A percentile compares a stretch with the other conserved stretches of the same genome.
Conservation (phyloP, 2,113 vertebrate genomes). For the Ptyas mucosa region DNA sequence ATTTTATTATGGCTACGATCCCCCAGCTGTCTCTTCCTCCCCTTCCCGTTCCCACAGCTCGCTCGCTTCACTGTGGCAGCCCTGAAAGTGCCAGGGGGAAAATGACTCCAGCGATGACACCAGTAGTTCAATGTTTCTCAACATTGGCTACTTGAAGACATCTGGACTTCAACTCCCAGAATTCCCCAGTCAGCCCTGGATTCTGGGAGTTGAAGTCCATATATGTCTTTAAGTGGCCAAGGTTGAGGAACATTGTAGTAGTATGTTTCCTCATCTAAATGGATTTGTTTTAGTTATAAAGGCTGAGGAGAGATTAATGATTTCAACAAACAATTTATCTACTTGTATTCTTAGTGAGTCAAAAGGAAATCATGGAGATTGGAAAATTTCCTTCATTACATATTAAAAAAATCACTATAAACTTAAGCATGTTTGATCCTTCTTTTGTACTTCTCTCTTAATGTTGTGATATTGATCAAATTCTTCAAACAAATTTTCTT, state of each 20-base stretch:
- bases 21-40: too few species aligned
- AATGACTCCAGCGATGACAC: too few species aligned
- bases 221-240: not conserved
- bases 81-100: too few species aligned
- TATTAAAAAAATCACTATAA: not conserved
- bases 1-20: too few species aligned
- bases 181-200: not conserved
- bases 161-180: not conserved
- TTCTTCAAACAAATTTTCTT: not conserved
- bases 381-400: not conserved
- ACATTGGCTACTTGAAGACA: not conserved
- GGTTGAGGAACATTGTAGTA: not conserved
- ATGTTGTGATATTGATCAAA: not conserved
- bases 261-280: not conserved
- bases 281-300: not conserved
- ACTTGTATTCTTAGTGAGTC: not conserved
- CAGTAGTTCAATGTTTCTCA: not conserved
- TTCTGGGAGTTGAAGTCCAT: not conserved
- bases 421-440: not conserved
- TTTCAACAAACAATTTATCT: not conserved
- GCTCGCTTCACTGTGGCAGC: too few species aligned
- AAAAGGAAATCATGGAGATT: not conserved
- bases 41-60: too few species aligned
- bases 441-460: not conserved
- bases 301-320: not conserved